Evolutionary conservation across 2,113 vertebrate genomes (phyloP).

Genomic region (Charadrius vociferus): DNA sequence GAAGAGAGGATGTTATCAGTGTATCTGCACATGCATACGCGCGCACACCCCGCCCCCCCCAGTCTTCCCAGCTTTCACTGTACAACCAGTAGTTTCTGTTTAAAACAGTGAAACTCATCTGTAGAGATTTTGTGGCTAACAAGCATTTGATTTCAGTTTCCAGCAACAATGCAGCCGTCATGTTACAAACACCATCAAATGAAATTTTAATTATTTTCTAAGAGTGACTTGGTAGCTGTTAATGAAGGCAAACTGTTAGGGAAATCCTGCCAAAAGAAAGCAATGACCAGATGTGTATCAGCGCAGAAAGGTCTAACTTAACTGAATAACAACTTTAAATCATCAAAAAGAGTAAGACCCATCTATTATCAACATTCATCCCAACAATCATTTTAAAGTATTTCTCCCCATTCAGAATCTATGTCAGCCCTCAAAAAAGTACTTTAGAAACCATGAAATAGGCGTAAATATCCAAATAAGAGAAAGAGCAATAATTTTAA

Average conservation of each 20-base stretch:
- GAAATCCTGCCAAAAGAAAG: constrained; percentile 23
- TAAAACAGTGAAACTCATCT: background rate
- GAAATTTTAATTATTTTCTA: constrained; percentile 28
- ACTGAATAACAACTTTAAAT: background rate
- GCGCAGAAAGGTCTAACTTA: background rate
- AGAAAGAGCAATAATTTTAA: background rate
- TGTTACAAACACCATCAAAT: constrained; percentile 15
- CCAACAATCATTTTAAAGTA: background rate
- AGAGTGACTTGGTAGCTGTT: constrained; percentile 30
- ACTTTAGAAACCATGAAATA: background rate
- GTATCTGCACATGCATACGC: background rate
- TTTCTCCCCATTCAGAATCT: background rate
- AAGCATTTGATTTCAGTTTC: constrained; percentile 45
- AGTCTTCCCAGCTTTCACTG: background rate
- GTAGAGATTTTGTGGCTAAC: background rate
- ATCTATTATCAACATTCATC: background rate
- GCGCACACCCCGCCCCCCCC: no score
- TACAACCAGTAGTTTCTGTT: background rate
- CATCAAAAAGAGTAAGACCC: background rate
- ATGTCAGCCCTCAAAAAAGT: background rate
- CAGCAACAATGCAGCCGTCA: background rate
- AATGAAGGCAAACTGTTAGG: constrained; percentile 23
- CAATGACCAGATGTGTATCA: constrained; percentile 35
- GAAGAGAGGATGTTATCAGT: background rate
- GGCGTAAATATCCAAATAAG: background rate